Base-by-base conservation (phyloP, 2,888 invertebrate genomes). In the Ceratothoa steindachneri region DNA sequence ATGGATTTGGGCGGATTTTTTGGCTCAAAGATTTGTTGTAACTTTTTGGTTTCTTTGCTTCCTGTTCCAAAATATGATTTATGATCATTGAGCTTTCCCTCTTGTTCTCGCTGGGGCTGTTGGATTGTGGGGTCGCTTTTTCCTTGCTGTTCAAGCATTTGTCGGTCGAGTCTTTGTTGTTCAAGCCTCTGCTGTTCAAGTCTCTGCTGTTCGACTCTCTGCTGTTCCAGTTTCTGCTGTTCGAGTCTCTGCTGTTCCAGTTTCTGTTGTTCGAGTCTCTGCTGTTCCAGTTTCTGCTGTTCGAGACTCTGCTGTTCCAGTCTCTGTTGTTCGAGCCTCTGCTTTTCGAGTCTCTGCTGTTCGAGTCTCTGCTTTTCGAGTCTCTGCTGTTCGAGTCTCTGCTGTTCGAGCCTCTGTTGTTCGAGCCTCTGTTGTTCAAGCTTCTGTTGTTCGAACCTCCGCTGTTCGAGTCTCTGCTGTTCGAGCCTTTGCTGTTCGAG, bases 21-120 rank as follows among this genome's bases (percentile, higher is more conserved):
- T 9, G 66, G 67, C 53, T 66, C 52, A 12, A 71, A 30, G 9
- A 76, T 67, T 64, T 77, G 68, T 31, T 77, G 67, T 69, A 60
- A 22, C 24, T 24, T 60, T 24, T 60, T 60, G 60, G 60, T 24
- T 60, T 60, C 60, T 1, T 24, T 60, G 24, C 24, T 60, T 15
- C 60, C 60, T 1, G 60, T 12, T 2, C 2, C 60, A 60, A 60
- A 60, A 24, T n/a, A 22, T 22, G 24, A 22, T 60, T 60, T 60
- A 24, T 60, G 60, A 60, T 60, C 27, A 12, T 12, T 12, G 1
- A 60, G 12, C 24, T 60, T 60, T 24, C 24, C 12, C 60, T 77
- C 73, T 53, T 73, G 73, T 7, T 69, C 30, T 30, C 53, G 12
- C 51, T 67, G 67, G 30, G 22, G 31, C 60, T 70, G 29, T 29